Conservation (phyloP, 1,140 invertebrate species). For the Nymphalis io region DNA sequence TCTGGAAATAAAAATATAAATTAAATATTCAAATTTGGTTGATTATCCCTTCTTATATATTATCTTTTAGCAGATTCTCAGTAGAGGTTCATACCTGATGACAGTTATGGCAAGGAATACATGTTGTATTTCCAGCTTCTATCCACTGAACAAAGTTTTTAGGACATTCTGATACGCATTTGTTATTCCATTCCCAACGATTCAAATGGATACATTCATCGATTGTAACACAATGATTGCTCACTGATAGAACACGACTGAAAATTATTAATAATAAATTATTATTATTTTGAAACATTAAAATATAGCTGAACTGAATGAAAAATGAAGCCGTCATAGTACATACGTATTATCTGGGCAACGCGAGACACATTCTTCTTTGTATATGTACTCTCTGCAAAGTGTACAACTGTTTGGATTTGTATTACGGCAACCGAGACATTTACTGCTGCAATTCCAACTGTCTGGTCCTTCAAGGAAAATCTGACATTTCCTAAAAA, state of each 20-base stretch:
- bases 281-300: not conserved
- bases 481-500: conserved; percentile 64
- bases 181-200: conserved; percentile 66
- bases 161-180: conserved; percentile 74
- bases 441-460: conserved; percentile 57
- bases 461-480: conserved; percentile 60
- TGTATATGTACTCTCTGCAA: conserved; percentile 71
- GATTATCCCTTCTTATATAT: not conserved
- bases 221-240: conserved; percentile 59
- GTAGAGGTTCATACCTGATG: conserved; percentile 44
- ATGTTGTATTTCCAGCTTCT: conserved; percentile 34
- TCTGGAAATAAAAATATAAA: conserved; percentile 49
- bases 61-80: not conserved
- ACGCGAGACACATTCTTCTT: conserved; percentile 81
- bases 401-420: conserved; percentile 48
- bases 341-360: conserved; percentile 85
- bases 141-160: conserved; percentile 46
- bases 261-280: conserved; percentile 23
- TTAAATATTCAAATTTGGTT: not conserved
- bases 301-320: too few relatives aligned
- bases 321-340: not conserved
- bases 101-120: conserved; percentile 51
- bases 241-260: conserved; percentile 54
- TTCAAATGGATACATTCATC: conserved; percentile 54
- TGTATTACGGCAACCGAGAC: conserved; percentile 60